These are phyloP conservation scores for Cheilosia vernalis DNA, from an alignment of 2,888 invertebrate species.

Conservation along the genomic window DNA sequence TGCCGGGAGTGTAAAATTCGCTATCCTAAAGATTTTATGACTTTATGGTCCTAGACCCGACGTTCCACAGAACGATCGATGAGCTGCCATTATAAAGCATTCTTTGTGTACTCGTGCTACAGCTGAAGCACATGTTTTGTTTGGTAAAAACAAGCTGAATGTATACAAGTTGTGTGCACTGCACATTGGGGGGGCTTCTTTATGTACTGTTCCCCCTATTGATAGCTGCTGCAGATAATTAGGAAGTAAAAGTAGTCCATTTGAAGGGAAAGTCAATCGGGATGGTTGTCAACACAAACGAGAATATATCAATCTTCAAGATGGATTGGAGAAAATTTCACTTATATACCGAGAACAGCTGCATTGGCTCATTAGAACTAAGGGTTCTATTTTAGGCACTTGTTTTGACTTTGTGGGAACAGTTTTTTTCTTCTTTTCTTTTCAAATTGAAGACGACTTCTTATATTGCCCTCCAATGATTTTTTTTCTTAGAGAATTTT, in stretches of 20 bases:
- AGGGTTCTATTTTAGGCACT: not conserved
- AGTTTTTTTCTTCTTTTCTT: not conserved
- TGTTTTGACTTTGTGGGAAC: too few species aligned
- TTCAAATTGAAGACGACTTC: too few species aligned
- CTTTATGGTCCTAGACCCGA: not conserved
- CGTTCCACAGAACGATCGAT: not conserved
- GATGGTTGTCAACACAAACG: conserved; percentile 27
- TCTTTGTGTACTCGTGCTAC: too few species aligned
- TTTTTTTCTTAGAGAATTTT: too few species aligned
- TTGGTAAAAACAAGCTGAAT: conserved; percentile 11
- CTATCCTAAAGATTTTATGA: conserved; percentile 18
- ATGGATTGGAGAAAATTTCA: conserved; percentile 16
- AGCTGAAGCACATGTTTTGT: conserved; percentile 6
- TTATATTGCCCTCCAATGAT: too few species aligned
- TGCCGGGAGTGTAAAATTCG: conserved; percentile 13
- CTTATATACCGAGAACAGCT: conserved; percentile 6
- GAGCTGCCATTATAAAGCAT: not conserved
- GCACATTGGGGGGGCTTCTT: not conserved
- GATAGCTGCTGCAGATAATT: conserved; percentile 23
- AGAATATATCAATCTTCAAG: conserved; percentile 40
- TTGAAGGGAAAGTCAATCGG: conserved; percentile 38
- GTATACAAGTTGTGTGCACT: not conserved
- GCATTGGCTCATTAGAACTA: conserved; percentile 12
- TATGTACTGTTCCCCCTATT: not conserved
- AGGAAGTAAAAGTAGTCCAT: conserved; percentile 31